A percentile compares a stretch with the other conserved stretches of the same genome.
These are phyloP conservation scores for Anthopleura sola DNA, from an alignment of 64 coral and sea anemone genomes.

Conservation along the genomic window DNA sequence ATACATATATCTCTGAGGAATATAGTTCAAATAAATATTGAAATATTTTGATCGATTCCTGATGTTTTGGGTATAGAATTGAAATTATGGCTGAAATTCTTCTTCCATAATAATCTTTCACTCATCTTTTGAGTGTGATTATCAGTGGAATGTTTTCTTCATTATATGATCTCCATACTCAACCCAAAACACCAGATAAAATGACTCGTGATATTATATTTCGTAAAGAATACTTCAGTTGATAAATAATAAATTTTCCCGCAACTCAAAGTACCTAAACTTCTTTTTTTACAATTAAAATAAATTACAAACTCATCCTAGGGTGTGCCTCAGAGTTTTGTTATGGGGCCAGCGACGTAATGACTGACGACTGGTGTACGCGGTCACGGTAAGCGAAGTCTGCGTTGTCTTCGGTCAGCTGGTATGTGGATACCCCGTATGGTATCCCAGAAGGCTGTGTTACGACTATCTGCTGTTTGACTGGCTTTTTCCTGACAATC, in stretches of 20 bases:
- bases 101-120: neutral
- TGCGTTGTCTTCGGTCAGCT: constrained; percentile 94
- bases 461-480: constrained; percentile 74
- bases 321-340: neutral
- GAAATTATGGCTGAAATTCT: neutral
- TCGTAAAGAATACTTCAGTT: neutral
- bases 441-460: constrained; percentile 66
- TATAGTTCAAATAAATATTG: neutral
- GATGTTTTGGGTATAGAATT: no score
- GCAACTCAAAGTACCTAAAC: neutral
- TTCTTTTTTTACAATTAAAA: constrained; percentile 2
- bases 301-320: constrained; percentile 20
- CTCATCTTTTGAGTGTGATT: no score
- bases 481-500: constrained; percentile 57
- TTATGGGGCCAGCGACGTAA: constrained; percentile 78
- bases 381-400: constrained; percentile 93
- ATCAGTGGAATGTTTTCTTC: no score
- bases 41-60: neutral
- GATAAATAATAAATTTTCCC: neutral
- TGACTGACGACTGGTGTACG: constrained; percentile 90
- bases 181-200: neutral
- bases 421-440: constrained; percentile 84
- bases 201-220: neutral
- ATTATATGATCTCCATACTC: neutral
- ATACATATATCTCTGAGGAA: neutral